Evolutionary conservation across 2,113 vertebrate species (phyloP).

Genomic region (Donacobius atricapilla): DNA sequence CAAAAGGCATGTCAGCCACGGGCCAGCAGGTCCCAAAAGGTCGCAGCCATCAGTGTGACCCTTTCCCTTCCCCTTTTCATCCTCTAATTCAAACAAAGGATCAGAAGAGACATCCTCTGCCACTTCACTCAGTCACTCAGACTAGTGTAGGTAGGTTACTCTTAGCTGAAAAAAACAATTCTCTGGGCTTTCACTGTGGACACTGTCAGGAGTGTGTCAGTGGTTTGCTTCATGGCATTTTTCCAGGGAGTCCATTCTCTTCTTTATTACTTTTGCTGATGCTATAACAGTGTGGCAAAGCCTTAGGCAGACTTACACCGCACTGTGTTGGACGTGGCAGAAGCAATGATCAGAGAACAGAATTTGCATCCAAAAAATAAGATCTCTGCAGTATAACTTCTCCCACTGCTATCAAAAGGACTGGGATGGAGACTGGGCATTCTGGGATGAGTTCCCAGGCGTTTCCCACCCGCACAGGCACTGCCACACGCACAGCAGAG

Average conservation of each 20-base stretch:
- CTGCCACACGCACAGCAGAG: background rate
- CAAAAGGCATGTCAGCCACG: background rate
- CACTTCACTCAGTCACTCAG: background rate
- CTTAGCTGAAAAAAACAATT: background rate
- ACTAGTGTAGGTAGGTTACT: background rate
- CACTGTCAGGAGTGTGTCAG: background rate
- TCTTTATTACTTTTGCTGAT: background rate
- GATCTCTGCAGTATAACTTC: background rate
- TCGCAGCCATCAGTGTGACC: fast-evolving
- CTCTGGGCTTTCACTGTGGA: background rate
- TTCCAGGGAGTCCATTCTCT: background rate
- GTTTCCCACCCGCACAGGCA: fast-evolving
- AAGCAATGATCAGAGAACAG: background rate
- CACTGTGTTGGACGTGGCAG: background rate
- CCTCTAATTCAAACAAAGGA: background rate
- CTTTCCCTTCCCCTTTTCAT: background rate
- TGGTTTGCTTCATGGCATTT: background rate
- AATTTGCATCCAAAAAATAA: background rate
- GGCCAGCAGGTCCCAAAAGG: background rate
- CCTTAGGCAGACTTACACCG: background rate
- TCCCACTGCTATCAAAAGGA: background rate
- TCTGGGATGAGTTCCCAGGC: background rate
- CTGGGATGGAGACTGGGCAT: background rate
- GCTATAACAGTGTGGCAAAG: background rate
- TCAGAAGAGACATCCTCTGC: background rate